Evolutionary conservation across 1,140 invertebrate species (phyloP), one percentile per base, ranked within the genome.

Genomic region (Latrodectus geometricus): DNA sequence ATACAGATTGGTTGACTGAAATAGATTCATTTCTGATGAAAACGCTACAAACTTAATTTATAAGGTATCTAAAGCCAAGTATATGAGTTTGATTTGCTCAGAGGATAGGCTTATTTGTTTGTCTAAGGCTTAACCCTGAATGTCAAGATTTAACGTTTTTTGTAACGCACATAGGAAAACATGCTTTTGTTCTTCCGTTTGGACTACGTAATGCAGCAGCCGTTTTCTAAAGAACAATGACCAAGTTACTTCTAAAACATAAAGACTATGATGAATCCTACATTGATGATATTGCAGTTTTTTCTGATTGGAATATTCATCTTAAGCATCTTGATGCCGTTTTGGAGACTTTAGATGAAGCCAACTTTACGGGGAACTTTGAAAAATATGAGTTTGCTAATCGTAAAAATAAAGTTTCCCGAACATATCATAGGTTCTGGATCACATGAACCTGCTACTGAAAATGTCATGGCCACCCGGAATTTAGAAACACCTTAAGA

Each of bases 1-100:
- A 87, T 92, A 90, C 87, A 21, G 93, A 93, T 89, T 9, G 49
- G 77, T 89, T 72, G 0, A 93, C 90, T 0, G 89, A 89, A 2
- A 88, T 89, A 74, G 92, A 93, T 88, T 89, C 88, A 56, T 94
- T 91, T 89, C 90, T 0, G 72, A 75, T 88, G 69, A 56, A 56
- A 61, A 50, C 9, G 1, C 35, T 23, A 4, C 35, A 15, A 4
- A 80, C 3, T 91, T 17, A 90, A 91, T 88, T 65, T 90, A 11
- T 78, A 20, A 0, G 89, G 85, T 48, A 90, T 91, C 3, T 90
- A 90, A 81, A 11, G 21, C 65, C 17, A 48, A 52, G 12, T 78
- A 78, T 35, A 78, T 78, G 4, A 65, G 56, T 23, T 12, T 48
- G 21, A 35, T 35, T 2, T 78, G 8, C 17, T 23, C 0, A 61